phyloP scores from a whole-genome alignment of 1,140 invertebrate species.

The Hylyphantes graminicola region DNA sequence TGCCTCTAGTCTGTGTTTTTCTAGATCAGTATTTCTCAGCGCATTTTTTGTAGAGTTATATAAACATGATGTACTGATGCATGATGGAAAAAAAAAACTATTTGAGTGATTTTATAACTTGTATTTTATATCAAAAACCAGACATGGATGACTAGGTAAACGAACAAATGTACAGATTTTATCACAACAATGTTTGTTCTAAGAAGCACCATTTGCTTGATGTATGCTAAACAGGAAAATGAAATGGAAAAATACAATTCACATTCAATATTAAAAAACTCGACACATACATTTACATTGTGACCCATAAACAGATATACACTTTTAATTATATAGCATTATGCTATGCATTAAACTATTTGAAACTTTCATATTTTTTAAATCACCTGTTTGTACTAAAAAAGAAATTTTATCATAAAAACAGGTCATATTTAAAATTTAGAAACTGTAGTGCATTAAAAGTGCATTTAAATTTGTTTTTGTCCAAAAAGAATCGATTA shows the following conservation, averaged over 20 bases:
- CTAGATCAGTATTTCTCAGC: no score
- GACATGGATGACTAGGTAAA: slow-evolving; percentile 32
- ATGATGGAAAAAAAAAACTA: background rate
- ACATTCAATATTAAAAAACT: slow-evolving; percentile 2
- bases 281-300: slow-evolving; percentile 1
- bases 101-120: background rate
- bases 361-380: background rate
- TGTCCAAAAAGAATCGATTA: no score
- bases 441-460: no score
- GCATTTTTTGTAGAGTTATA: no score
- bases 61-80: no score
- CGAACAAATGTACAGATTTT: slow-evolving; percentile 13
- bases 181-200: slow-evolving; percentile 35
- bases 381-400: background rate
- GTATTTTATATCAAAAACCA: slow-evolving; percentile 25
- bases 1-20: no score
- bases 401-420: background rate
- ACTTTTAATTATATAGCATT: background rate
- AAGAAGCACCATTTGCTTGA: slow-evolving; percentile 18
- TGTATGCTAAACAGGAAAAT: slow-evolving; percentile 4
- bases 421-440: background rate
- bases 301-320: slow-evolving; percentile 7
- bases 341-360: background rate
- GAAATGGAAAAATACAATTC: slow-evolving; percentile 7
- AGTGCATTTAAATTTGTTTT: no score